These are phyloP conservation scores for Struthio camelus DNA, from an alignment of 2,113 vertebrate species.

Conservation along the genomic window DNA sequence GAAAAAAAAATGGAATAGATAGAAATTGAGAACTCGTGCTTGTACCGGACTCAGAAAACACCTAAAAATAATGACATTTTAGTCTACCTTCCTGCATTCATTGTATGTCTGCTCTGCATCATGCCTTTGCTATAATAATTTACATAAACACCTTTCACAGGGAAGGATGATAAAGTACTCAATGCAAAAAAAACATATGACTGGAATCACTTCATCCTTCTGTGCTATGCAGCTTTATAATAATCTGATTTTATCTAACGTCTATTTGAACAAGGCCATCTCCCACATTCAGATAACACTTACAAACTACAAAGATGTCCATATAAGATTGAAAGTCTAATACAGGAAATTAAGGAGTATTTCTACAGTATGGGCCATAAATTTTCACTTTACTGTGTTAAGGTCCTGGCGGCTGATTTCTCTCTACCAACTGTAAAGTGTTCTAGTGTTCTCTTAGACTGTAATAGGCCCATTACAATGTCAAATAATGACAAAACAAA, in stretches of 20 bases:
- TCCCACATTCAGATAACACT: neutral
- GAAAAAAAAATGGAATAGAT: neutral
- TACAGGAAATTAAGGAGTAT: neutral
- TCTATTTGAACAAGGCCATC: neutral
- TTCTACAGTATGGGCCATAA: neutral
- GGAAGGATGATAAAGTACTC: neutral
- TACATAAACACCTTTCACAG: neutral
- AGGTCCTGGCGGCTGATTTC: neutral
- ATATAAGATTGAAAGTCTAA: neutral
- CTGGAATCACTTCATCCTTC: neutral
- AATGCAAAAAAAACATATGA: neutral
- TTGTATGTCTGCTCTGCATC: neutral
- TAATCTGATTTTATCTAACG: neutral
- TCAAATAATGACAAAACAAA: neutral
- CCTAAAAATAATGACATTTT: neutral
- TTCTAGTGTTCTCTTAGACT: neutral
- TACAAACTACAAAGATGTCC: neutral
- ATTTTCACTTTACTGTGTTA: neutral
- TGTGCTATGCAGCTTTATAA: neutral
- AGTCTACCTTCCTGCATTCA: neutral
- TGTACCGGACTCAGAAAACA: neutral
- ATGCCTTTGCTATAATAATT: neutral
- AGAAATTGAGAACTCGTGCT: neutral
- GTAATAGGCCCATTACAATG: neutral
- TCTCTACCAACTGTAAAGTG: neutral